These are phyloP conservation scores for Eueides isabella DNA, from an alignment of 1,140 invertebrate species.

Conservation along the genomic window DNA sequence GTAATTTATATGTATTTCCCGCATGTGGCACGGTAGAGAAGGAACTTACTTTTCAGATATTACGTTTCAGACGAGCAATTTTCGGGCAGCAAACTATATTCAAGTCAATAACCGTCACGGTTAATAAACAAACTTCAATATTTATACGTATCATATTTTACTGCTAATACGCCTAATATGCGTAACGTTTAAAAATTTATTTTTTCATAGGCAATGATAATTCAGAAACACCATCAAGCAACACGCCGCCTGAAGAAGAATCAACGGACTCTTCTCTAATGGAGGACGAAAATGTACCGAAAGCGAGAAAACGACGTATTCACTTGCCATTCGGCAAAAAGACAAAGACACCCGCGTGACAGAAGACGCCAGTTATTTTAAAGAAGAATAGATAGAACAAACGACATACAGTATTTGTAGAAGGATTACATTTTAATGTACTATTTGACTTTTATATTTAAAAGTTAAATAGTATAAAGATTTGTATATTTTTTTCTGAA, in stretches of 20 bases:
- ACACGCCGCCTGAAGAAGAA: slow-evolving; percentile 69
- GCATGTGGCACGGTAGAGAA: no score
- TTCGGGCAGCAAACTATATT: no score
- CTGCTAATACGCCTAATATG: no score
- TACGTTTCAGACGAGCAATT: no score
- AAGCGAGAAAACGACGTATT: slow-evolving; percentile 64
- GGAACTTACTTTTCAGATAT: no score
- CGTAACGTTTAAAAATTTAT: no score
- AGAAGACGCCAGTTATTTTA: not conserved
- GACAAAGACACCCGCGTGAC: slow-evolving; percentile 74
- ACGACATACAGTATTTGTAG: not conserved
- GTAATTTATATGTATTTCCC: no score
- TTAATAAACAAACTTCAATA: no score
- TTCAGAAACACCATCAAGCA: slow-evolving; percentile 53
- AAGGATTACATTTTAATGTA: not conserved
- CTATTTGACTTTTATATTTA: no score
- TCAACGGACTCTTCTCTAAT: slow-evolving; percentile 74
- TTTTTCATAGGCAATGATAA: slow-evolving; percentile 40
- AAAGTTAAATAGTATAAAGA: not conserved
- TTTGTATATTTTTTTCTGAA: not conserved
- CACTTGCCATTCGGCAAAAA: slow-evolving; percentile 75
- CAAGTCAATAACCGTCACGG: no score
- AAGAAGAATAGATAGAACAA: not conserved
- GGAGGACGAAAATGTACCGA: slow-evolving; percentile 68
- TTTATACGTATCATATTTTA: no score